These are phyloP conservation scores for Piezodorus guildinii DNA, from an alignment of 1,140 invertebrate species.

Conservation along the genomic window DNA sequence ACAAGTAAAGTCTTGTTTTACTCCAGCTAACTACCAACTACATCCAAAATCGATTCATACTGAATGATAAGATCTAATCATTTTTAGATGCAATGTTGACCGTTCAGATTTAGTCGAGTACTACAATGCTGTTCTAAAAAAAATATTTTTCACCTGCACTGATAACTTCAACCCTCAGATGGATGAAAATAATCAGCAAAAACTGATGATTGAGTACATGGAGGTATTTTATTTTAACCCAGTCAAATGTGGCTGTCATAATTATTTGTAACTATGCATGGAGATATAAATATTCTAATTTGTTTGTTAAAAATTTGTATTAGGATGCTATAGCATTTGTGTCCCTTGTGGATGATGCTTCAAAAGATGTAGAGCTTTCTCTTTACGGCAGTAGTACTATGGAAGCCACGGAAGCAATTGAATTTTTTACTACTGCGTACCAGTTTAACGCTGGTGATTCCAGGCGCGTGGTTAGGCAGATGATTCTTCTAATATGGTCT, in stretches of 20 bases:
- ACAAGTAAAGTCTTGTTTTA: too few species aligned
- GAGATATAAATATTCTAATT: too few species aligned
- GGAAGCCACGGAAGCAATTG: conserved; percentile 72
- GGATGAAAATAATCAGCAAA: conserved; percentile 15
- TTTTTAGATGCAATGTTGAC: conserved; percentile 20
- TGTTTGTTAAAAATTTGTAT: background rate
- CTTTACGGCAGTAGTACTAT: conserved; percentile 35
- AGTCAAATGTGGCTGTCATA: background rate
- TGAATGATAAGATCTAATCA: too few species aligned
- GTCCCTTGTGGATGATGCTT: conserved; percentile 22
- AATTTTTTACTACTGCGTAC: conserved; percentile 69
- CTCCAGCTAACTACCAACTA: too few species aligned
- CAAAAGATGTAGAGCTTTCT: conserved; percentile 23
- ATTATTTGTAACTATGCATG: too few species aligned
- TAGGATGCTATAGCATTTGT: conserved; percentile 27
- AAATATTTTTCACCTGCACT: conserved; percentile 19
- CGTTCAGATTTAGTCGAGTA: conserved; percentile 18
- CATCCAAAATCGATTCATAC: too few species aligned
- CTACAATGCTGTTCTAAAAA: conserved; percentile 21
- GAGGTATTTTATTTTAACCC: background rate
- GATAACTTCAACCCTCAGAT: background rate
- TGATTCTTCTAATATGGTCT: conserved; percentile 64
- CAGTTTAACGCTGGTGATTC: conserved; percentile 64
- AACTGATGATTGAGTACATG: conserved; percentile 4
- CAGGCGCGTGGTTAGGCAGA: conserved; percentile 55